Conservation (phyloP, 2,113 vertebrate species). For the Hippocampus guttulatus region DNA sequence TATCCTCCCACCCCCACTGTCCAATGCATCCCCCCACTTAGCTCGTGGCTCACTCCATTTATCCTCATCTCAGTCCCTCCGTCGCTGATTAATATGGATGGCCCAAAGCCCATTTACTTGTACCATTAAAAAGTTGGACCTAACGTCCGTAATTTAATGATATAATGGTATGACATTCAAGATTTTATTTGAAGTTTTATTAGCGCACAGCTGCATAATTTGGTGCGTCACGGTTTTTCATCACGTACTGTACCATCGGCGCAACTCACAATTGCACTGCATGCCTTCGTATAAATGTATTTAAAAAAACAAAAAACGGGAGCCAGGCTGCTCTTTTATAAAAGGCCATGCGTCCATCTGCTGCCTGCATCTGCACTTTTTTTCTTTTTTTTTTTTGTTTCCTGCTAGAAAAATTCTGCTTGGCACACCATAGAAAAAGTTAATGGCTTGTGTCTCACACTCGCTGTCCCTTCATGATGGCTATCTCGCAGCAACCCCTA, state of each 20-base stretch:
- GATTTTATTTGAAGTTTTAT: neutral
- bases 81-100: slow-evolving; percentile 38
- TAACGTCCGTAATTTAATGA: neutral
- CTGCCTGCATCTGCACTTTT: neutral
- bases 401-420: neutral
- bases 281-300: neutral
- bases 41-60: slow-evolving; percentile 25
- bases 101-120: neutral
- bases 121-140: neutral
- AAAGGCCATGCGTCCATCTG: neutral
- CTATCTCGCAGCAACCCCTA: neutral
- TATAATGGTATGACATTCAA: neutral
- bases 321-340: neutral
- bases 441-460: neutral
- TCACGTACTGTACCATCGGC: neutral
- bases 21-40: slow-evolving; percentile 33
- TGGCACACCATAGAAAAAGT: neutral
- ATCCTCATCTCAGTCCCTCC: slow-evolving; percentile 22
- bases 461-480: neutral
- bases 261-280: neutral
- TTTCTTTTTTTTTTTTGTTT: neutral
- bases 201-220: neutral
- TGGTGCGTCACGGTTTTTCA: neutral
- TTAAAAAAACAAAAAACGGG: neutral
- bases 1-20: slow-evolving; percentile 52